Base-by-base conservation (phyloP, 2,888 invertebrate genomes). In the Nebria brevicollis region DNA sequence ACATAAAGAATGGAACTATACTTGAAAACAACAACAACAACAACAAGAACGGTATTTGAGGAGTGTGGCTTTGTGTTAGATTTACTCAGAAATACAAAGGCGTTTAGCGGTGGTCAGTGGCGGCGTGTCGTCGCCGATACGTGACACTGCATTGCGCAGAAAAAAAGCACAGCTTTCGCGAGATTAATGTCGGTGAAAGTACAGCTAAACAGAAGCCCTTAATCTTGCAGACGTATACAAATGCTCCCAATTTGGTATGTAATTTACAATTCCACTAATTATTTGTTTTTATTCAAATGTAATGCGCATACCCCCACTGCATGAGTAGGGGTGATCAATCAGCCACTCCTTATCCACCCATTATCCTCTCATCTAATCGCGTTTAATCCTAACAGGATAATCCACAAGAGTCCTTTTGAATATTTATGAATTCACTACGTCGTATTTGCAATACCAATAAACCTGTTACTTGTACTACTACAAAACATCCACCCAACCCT, bases 321-420 rank as follows among this genome's bases (percentile, higher is more conserved):
- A 54, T 54, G 54, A 11, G 13, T 11, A 8, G 13, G 54, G 34
- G 77, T 65, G 70, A 77, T 77, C 77, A 77, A 77, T 77, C 77
- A 77, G 70, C 41, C 70, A 15, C n/a, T 15, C 72, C 72, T 77
- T 77, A 77, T 77, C 77, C 72, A 42, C 65, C 34, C 65, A 65
- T 77, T 77, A 77, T 77, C 77, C 77, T 25, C 41, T 43, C 34
- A n/a, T 42, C 72, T 77, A 77, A 77, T 77, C 77, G 77, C 72
- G 65, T 77, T 77, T 77, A 77, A 77, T 77, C 77, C 77, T 72
- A 72, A 72, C 77, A 72, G 72, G 77, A 77, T 77, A 72, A 77
- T 72, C 72, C 77, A 34, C 13, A 43, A n/a, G 25, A 65, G 72
- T 77, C 72, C 77, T 72, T 25, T 65, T 77, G 77, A 77, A 77